Evolutionary conservation across 2,113 vertebrate species (phyloP).

Genomic region (Otocyon megalotis): DNA sequence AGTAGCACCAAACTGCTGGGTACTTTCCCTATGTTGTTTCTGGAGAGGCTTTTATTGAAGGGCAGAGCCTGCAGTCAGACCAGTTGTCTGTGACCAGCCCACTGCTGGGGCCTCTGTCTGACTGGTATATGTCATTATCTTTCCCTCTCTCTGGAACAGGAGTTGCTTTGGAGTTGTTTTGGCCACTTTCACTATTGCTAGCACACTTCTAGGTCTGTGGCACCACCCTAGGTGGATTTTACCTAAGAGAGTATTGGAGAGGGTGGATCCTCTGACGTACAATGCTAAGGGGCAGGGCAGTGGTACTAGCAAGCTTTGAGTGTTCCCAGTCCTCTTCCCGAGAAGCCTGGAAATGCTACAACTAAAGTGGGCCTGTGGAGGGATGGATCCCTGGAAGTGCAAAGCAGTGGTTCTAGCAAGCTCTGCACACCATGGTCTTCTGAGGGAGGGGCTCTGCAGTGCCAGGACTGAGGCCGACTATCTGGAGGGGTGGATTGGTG

Average conservation of each 20-base stretch:
- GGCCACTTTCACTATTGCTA: background rate
- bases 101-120: background rate
- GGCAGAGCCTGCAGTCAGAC: background rate
- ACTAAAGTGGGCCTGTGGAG: background rate
- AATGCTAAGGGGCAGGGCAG: background rate
- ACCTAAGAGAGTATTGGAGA: background rate
- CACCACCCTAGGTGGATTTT: background rate
- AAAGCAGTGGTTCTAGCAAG: background rate
- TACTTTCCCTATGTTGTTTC: background rate
- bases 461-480: background rate
- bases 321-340: background rate
- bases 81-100: background rate
- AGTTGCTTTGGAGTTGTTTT: background rate
- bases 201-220: background rate
- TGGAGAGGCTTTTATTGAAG: background rate
- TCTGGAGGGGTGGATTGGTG: background rate
- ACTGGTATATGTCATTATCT: background rate
- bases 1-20: background rate
- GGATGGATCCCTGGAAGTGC: background rate
- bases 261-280: background rate
- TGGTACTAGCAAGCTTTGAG: background rate
- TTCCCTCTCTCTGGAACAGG: background rate
- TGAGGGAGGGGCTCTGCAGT: background rate
- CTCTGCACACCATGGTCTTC: background rate
- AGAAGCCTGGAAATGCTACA: background rate